Percentiles rank a stretch among this genome's conserved stretches.
Evolutionary conservation across 1,140 invertebrate genomes (phyloP).

Genomic region (Diorhabda sublineata): DNA sequence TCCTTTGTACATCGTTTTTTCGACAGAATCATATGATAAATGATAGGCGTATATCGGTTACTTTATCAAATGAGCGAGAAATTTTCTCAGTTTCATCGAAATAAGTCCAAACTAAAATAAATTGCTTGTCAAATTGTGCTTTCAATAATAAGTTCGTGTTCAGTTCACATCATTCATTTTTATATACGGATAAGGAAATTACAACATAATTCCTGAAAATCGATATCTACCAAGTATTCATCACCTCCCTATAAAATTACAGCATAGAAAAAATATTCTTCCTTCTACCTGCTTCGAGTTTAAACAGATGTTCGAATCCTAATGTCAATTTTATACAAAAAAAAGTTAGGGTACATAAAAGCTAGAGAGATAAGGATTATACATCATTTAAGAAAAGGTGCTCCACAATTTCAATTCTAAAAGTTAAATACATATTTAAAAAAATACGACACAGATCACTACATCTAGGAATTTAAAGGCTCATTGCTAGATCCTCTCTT

Average conservation of each 20-base stretch:
- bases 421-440: too few relatives aligned
- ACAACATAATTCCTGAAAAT: conserved; percentile 42
- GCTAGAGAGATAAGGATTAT: too few relatives aligned
- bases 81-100: neutral
- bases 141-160: conserved; percentile 47
- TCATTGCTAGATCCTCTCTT: too few relatives aligned
- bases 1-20: neutral
- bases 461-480: too few relatives aligned
- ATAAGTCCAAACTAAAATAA: conserved; percentile 39
- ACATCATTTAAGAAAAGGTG: too few relatives aligned
- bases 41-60: conserved; percentile 5
- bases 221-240: conserved; percentile 20
- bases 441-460: too few relatives aligned
- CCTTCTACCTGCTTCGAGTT: neutral
- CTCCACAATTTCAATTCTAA: too few relatives aligned
- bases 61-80: conserved; percentile 2
- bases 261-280: neutral
- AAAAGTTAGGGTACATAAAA: too few relatives aligned
- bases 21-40: neutral
- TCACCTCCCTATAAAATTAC: neutral
- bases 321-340: too few relatives aligned
- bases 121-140: conserved; percentile 45
- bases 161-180: conserved; percentile 45
- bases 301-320: too few relatives aligned
- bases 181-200: conserved; percentile 42